These are phyloP conservation scores for Daboia siamensis DNA, from an alignment of 2,113 vertebrate genomes.

Conservation along the genomic window DNA sequence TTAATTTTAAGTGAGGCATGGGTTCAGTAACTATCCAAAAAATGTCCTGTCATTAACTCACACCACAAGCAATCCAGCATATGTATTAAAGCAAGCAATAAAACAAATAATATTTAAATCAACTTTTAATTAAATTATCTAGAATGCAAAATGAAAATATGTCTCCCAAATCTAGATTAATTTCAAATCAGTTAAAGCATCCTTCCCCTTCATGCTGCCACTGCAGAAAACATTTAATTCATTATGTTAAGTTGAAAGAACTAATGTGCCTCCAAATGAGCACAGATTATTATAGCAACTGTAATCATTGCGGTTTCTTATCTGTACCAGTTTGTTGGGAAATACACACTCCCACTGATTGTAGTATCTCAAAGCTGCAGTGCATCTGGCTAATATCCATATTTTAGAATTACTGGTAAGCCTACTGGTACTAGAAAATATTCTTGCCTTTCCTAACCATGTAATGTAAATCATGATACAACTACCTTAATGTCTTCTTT, in stretches of 20 bases:
- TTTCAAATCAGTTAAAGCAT: not conserved
- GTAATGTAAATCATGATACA: not conserved
- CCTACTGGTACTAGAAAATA: not conserved
- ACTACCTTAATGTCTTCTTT: not conserved
- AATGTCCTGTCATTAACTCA: not conserved
- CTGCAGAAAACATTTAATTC: not conserved
- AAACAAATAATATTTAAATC: slow-evolving; percentile 2
- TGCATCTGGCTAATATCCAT: not conserved
- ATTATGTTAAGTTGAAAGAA: not conserved
- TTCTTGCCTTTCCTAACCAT: not conserved
- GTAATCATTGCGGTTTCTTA: not conserved
- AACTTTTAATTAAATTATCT: not conserved
- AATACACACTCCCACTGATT: not conserved
- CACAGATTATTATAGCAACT: not conserved
- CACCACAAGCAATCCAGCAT: not conserved
- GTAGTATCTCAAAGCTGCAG: not conserved
- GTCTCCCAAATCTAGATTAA: not conserved
- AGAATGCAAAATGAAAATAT: not conserved
- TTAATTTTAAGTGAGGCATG: not conserved
- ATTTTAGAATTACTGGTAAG: not conserved
- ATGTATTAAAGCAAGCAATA: not conserved
- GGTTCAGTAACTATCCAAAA: not conserved
- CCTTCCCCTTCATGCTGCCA: not conserved
- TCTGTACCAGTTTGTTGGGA: not conserved
- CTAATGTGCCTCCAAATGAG: not conserved